A percentile compares a stretch with the other conserved stretches of the same genome.
phyloP scores from a whole-genome alignment of 2,888 invertebrate species.

The Toxonevra muliebris region DNA sequence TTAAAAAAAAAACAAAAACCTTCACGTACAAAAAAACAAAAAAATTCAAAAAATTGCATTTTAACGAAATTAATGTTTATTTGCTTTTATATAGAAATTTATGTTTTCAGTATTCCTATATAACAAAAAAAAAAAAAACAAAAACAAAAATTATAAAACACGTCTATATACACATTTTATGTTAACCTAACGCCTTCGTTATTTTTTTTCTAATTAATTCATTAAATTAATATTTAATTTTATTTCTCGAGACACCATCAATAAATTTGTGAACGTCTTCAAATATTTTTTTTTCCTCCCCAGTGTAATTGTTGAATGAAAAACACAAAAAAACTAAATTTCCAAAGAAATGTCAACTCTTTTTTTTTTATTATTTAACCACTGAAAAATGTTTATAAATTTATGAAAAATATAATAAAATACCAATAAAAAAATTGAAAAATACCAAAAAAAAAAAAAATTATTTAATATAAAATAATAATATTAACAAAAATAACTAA shows the following conservation, averaged over 20 bases:
- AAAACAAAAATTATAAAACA: too few relatives aligned
- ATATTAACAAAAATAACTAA: slow-evolving; percentile 34
- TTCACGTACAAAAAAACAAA: slow-evolving; percentile 46
- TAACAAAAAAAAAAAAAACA: slow-evolving; percentile 15
- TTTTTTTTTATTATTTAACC: background rate
- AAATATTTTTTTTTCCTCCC: background rate
- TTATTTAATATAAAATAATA: slow-evolving; percentile 31
- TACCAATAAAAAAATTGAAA: slow-evolving; percentile 21
- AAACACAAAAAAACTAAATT: slow-evolving; percentile 1
- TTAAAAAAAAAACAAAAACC: slow-evolving; percentile 24
- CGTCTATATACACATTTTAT: too few relatives aligned
- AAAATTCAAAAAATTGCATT: slow-evolving; percentile 40
- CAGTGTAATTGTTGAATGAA: slow-evolving; percentile 23
- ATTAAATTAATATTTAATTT: too few relatives aligned
- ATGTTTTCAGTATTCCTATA: background rate
- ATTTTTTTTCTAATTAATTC: background rate
- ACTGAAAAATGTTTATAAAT: background rate
- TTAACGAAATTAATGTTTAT: slow-evolving; percentile 1
- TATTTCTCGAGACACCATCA: too few relatives aligned
- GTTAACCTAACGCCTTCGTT: slow-evolving; percentile 5
- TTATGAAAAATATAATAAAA: slow-evolving; percentile 32
- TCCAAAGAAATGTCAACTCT: slow-evolving; percentile 29
- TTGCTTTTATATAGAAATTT: background rate
- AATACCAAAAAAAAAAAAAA: slow-evolving; percentile 5
- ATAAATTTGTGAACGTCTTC: too few relatives aligned